phyloP scores from a whole-genome alignment of 2,888 invertebrate genomes.

The Auanema sp. region DNA sequence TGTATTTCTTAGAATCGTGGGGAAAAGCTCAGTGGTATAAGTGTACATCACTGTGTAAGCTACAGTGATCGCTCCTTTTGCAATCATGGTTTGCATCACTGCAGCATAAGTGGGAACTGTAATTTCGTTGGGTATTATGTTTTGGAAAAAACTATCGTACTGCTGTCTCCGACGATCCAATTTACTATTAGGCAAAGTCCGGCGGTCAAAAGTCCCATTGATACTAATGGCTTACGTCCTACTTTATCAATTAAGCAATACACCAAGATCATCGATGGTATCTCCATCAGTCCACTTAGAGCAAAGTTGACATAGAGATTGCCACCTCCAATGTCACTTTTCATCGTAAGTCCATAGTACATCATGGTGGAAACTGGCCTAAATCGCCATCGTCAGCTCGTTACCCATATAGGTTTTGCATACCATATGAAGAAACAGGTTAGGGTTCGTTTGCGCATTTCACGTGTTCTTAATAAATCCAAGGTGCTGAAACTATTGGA shows the following conservation, averaged over 20 bases:
- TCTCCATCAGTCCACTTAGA: constrained; percentile 69
- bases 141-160: constrained; percentile 6
- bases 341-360: constrained; percentile 84
- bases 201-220: constrained; percentile 36
- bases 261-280: constrained; percentile 64
- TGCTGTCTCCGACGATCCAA: constrained; percentile 29
- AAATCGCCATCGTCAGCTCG: constrained; percentile 12
- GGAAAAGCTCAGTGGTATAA: constrained; percentile 84
- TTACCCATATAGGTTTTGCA: constrained; percentile 2
- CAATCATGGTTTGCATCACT: constrained; percentile 73
- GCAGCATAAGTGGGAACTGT: constrained; percentile 27
- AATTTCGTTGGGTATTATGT: background rate
- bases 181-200: constrained; percentile 38
- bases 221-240: constrained; percentile 46
- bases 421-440: constrained; percentile 44
- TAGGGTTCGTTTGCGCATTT: constrained; percentile 40
- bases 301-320: constrained; percentile 80
- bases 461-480: constrained; percentile 43
- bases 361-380: constrained; percentile 81
- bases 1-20: constrained; percentile 82
- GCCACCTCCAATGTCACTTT: constrained; percentile 79
- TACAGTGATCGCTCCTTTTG: constrained; percentile 80
- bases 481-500: constrained; percentile 29
- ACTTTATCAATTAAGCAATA: constrained; percentile 47
- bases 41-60: constrained; percentile 84